Base-by-base conservation (phyloP, 2,888 invertebrate species). In the Melitaea athalia region DNA sequence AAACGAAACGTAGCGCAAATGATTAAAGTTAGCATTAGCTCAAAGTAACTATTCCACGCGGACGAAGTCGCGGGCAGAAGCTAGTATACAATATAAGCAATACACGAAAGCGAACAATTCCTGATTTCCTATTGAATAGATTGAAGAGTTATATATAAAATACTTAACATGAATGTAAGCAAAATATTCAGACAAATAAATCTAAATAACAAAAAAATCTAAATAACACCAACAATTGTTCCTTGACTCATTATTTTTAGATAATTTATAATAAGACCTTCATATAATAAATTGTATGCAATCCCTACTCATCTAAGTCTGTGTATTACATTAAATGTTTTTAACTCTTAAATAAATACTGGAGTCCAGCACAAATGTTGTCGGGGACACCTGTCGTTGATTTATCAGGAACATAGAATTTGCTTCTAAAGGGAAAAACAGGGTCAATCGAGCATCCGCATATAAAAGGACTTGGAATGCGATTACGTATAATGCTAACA, bases 331-430 rank as follows among this genome's bases (percentile, higher is more conserved):
- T 24, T 11, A 38, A 70, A 60, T 61, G 52, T 52, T 55, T 64
- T 67, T 50, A 60, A 55, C 24, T 52, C 60, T 45, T 60, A 60
- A 63, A 63, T 67, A 64, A 67, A 67, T 57, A 42, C 59, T n/a
- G 61, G 60, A 45, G 53, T 61, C 60, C 17, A 53, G 43, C 17
- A 67, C 60, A 67, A 70, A 63, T 53, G 59, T 66, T 79, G 85
- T 83, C 85, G 80, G 71, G 75, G 79, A 82, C 85, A 87, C 83
- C 84, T 85, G 86, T 74, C 74, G 45, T 78, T 85, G 86, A 87
- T 86, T 86, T 86, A 87, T 87, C 84, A 82, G 83, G 81, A 79
- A 70, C 78, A 81, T 84, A 82, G 82, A 82, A 84, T 83, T 79
- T 80, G 77, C 78, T 79, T 85, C 82, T 80, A 77, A 24, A 78